Percentiles rank a stretch among this genome's conserved stretches.
phyloP scores from a whole-genome alignment of 2,113 vertebrate genomes.

The Passerina amoena region DNA sequence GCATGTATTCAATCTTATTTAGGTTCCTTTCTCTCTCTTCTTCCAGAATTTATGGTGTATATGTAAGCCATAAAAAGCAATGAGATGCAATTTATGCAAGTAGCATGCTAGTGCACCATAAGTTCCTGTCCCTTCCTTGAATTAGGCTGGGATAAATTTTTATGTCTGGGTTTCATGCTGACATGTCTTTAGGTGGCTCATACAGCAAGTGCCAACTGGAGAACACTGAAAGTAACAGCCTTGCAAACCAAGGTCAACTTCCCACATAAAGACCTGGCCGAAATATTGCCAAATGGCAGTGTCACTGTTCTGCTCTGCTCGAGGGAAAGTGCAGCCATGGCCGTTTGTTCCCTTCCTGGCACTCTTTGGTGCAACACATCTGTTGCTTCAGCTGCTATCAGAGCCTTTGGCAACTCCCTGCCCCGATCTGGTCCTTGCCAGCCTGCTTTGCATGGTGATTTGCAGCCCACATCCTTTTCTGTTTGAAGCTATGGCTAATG shows the following conservation, averaged over 20 bases:
- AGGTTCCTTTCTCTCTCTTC: neutral
- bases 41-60: constrained; percentile 16
- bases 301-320: neutral
- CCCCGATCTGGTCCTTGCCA: constrained; percentile 28
- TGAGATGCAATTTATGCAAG: constrained; percentile 48
- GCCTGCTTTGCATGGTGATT: constrained; percentile 50
- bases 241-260: constrained; percentile 23
- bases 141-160: neutral
- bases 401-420: constrained; percentile 37
- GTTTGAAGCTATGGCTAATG: constrained; percentile 33
- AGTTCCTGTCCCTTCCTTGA: neutral
- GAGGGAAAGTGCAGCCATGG: neutral
- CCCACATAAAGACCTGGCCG: neutral
- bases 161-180: neutral
- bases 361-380: constrained; percentile 58
- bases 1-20: constrained; percentile 17
- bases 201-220: neutral
- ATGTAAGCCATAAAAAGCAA: constrained; percentile 49
- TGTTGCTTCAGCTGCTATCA: constrained; percentile 62
- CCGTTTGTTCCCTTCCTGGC: constrained; percentile 31
- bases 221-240: neutral
- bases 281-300: neutral
- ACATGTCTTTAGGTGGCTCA: neutral
- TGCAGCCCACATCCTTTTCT: constrained; percentile 36
- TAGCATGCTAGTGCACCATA: neutral